phyloP scores from a whole-genome alignment of 2,888 invertebrate species.

The Oscheius sp. region DNA sequence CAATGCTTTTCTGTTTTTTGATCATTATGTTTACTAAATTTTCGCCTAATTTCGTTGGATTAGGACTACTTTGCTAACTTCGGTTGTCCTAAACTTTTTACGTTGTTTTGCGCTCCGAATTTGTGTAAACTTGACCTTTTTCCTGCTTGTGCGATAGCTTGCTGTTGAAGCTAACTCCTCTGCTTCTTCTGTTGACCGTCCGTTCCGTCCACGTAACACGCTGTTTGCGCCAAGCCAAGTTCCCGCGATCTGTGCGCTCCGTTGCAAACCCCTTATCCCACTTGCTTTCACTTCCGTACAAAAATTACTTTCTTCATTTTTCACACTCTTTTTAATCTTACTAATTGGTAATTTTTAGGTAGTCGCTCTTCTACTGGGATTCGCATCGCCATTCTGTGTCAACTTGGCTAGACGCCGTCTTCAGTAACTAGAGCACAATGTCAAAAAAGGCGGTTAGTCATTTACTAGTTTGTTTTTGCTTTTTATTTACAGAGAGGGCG shows the following conservation, averaged over 20 bases:
- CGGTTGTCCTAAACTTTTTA: background rate
- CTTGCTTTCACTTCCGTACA: background rate
- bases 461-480: background rate
- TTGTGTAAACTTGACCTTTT: too few species aligned
- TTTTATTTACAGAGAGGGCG: background rate
- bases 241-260: background rate
- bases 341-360: slow-evolving; percentile 18
- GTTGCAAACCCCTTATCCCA: slow-evolving; percentile 17
- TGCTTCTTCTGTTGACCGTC: slow-evolving; percentile 14
- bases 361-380: slow-evolving; percentile 10
- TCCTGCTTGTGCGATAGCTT: too few species aligned
- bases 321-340: background rate
- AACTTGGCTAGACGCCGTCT: slow-evolving; percentile 14
- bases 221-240: slow-evolving; percentile 26
- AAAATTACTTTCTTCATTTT: slow-evolving; percentile 3
- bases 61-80: background rate
- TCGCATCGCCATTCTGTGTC: background rate
- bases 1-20: background rate
- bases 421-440: slow-evolving; percentile 15
- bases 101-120: too few species aligned
- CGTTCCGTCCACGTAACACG: slow-evolving; percentile 27
- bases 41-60: background rate
- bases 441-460: slow-evolving; percentile 30
- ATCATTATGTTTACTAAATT: background rate
- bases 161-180: background rate